Conservation (phyloP, 37 sponge, comb jelly and placozoan species). For the Dysidea cf. avara region DNA sequence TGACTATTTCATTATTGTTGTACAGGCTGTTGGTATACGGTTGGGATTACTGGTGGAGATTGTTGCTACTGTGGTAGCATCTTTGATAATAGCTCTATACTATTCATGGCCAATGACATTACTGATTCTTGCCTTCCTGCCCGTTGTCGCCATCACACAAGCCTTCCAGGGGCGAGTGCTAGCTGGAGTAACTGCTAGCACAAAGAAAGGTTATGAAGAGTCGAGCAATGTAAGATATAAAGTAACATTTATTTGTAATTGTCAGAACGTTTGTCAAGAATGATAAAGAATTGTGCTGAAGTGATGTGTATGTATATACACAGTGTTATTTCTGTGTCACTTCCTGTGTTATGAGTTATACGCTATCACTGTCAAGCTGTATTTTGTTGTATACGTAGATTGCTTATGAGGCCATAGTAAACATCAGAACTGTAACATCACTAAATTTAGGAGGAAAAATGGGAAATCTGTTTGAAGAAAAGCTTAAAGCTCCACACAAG, state of each 20-base stretch:
- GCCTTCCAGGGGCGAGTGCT: slow-evolving; percentile 25
- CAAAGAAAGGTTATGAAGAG: slow-evolving; percentile 32
- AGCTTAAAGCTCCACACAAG: neutral
- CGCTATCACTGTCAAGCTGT: too few relatives aligned
- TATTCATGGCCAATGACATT: slow-evolving; percentile 37
- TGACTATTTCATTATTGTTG: too few relatives aligned
- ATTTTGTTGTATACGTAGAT: slow-evolving; percentile 28
- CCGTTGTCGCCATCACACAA: slow-evolving; percentile 12
- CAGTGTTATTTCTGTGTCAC: too few relatives aligned
- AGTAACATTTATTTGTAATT: neutral
- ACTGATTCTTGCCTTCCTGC: slow-evolving; percentile 19
- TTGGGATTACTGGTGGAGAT: slow-evolving; percentile 32
- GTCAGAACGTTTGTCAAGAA: too few relatives aligned
- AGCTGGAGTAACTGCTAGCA: slow-evolving; percentile 19
- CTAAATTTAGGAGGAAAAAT: slow-evolving; percentile 20
- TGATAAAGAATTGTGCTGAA: too few relatives aligned
- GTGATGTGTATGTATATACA: too few relatives aligned
- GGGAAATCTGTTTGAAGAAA: neutral
- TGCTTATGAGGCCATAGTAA: slow-evolving; percentile 23
- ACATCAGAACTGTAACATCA: slow-evolving; percentile 41
- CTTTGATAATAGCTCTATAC: slow-evolving; percentile 21
- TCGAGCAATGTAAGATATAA: slow-evolving; percentile 29
- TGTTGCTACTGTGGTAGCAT: slow-evolving; percentile 12
- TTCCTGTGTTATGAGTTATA: too few relatives aligned
- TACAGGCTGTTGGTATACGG: slow-evolving; percentile 30